Conservation (phyloP, 2,113 vertebrate genomes). For the Lepidothrix coronata region DNA sequence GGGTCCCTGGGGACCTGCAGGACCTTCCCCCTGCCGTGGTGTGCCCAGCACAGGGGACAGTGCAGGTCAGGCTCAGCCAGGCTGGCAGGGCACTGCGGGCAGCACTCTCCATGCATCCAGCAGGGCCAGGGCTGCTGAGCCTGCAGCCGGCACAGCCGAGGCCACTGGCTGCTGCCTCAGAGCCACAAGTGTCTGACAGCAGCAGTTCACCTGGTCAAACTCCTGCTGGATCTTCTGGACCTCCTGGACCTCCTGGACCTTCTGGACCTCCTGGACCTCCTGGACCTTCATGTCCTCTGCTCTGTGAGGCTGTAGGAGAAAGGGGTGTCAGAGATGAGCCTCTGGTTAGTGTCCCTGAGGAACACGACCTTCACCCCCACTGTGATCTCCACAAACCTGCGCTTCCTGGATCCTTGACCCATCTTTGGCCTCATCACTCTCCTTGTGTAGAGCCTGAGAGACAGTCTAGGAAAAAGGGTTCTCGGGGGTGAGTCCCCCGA, state of each 20-base stretch:
- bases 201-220: not conserved
- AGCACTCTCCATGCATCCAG: too few species aligned
- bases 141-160: too few species aligned
- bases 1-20: not conserved
- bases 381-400: not conserved
- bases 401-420: not conserved
- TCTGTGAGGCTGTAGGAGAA: not conserved
- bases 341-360: too few species aligned
- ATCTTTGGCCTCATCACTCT: too few species aligned
- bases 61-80: not conserved
- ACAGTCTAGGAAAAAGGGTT: not conserved
- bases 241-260: too few species aligned
- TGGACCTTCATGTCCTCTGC: too few species aligned
- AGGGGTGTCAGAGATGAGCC: not conserved
- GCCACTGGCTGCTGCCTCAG: too few species aligned
- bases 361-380: not conserved
- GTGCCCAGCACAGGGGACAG: not conserved
- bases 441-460: not conserved
- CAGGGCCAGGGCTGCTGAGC: not conserved
- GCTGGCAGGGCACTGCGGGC: too few species aligned
- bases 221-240: not conserved
- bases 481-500: not conserved
- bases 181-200: not conserved
- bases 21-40: not conserved
- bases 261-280: too few species aligned